Evolutionary conservation across 2,888 invertebrate genomes (phyloP).

Genomic region (Drosophila melanosoma): DNA sequence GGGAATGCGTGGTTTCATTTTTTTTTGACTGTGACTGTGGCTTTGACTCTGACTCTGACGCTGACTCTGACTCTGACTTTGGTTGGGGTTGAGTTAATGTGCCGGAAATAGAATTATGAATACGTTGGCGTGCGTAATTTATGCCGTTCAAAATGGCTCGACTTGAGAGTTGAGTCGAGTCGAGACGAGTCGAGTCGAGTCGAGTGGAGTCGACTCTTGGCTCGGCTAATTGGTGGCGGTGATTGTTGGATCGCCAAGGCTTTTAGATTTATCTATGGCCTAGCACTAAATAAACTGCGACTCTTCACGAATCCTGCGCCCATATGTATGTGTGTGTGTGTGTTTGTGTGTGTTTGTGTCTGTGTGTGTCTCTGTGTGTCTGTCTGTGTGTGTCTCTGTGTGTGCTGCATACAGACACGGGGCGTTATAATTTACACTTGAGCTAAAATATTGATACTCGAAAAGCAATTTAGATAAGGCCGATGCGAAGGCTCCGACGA

Average conservation of each 20-base stretch:
- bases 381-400: neutral
- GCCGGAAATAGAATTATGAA: slow-evolving; percentile 81
- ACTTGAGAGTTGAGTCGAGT: neutral
- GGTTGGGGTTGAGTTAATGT: slow-evolving; percentile 63
- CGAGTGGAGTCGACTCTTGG: slow-evolving; percentile 12
- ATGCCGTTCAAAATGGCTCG: slow-evolving; percentile 68
- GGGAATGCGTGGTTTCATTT: slow-evolving; percentile 40
- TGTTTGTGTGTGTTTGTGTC: neutral
- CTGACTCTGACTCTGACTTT: neutral
- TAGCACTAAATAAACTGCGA: slow-evolving; percentile 73
- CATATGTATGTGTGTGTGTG: neutral
- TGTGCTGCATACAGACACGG: slow-evolving; percentile 25
- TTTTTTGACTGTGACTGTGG: slow-evolving; percentile 1
- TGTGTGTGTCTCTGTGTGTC: neutral
- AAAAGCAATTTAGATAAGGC: slow-evolving; percentile 84
- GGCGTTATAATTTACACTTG: slow-evolving; percentile 82
- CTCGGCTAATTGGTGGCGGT: slow-evolving; percentile 38
- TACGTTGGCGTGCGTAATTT: slow-evolving; percentile 80
- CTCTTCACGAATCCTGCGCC: slow-evolving; percentile 20
- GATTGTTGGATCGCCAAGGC: slow-evolving; percentile 52
- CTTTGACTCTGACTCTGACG: neutral
- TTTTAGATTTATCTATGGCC: slow-evolving; percentile 79
- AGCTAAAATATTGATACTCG: slow-evolving; percentile 84
- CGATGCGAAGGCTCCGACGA: slow-evolving; percentile 38
- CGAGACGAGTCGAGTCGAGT: slow-evolving; percentile 4